Conservation (phyloP, 2,888 invertebrate species). For the Harpalus rufipes region DNA sequence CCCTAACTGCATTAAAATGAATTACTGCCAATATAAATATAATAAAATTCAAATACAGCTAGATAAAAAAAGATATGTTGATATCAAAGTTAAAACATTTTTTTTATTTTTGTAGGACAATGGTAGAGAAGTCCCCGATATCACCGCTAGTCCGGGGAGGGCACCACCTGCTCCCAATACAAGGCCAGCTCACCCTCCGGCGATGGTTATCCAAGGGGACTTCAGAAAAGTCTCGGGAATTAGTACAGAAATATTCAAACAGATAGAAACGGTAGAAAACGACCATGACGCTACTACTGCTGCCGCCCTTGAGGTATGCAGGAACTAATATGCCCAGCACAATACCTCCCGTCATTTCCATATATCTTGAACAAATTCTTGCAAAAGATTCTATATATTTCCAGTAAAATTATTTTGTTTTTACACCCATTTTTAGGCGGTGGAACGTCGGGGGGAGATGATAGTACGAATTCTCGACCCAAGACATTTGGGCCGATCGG, state of each 20-base stretch:
- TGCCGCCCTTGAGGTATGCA: slow-evolving; percentile 90
- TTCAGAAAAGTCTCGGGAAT: slow-evolving; percentile 98
- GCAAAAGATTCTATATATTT: too few relatives aligned
- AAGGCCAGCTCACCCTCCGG: slow-evolving; percentile 84
- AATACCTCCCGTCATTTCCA: too few relatives aligned
- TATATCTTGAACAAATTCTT: too few relatives aligned
- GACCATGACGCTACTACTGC: slow-evolving; percentile 96
- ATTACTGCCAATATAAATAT: too few relatives aligned
- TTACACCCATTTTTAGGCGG: slow-evolving; percentile 79
- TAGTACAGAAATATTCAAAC: slow-evolving; percentile 97
- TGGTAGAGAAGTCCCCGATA: slow-evolving; percentile 94
- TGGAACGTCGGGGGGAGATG: slow-evolving; percentile 96
- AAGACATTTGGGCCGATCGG: slow-evolving; percentile 91
- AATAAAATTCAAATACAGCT: too few relatives aligned
- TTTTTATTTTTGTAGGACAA: slow-evolving; percentile 82
- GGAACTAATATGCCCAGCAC: too few relatives aligned
- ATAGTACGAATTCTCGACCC: slow-evolving; percentile 94
- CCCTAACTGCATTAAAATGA: too few relatives aligned
- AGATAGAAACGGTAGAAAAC: slow-evolving; percentile 97
- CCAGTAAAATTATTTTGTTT: not conserved
- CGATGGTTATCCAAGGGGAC: slow-evolving; percentile 93
- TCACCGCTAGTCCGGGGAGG: slow-evolving; percentile 93
- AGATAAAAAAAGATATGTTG: too few relatives aligned
- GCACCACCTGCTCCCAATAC: slow-evolving; percentile 84
- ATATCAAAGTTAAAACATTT: too few relatives aligned